Conservation (phyloP, 2,797 vertebrate species). For the Otolemur crassicaudatus region DNA sequence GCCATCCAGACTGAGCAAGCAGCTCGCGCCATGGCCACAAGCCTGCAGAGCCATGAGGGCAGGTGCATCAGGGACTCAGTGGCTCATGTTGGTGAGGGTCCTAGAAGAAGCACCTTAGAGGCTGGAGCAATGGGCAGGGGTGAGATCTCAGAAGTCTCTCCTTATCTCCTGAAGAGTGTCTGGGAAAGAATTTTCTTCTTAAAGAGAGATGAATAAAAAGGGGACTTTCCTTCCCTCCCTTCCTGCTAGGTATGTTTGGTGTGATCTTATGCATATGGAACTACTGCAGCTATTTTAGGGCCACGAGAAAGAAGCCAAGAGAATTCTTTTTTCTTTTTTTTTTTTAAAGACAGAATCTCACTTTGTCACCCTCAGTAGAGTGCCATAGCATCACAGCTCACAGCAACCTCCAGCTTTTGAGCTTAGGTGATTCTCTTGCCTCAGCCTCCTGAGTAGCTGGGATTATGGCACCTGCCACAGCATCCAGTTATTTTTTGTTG, state of each 20-base stretch:
- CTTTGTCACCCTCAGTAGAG: too few species aligned
- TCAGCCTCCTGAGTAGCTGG: too few species aligned
- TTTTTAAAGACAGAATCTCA: too few species aligned
- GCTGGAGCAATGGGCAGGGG: too few species aligned
- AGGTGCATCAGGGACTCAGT: background rate
- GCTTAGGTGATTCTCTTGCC: too few species aligned
- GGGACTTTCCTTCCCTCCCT: background rate
- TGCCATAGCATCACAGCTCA: too few species aligned
- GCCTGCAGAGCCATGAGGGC: background rate
- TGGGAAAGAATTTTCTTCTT: background rate
- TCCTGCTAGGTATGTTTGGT: background rate
- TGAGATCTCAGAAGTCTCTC: background rate
- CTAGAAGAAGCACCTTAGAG: background rate
- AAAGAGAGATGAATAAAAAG: background rate
- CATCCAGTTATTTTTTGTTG: too few species aligned
- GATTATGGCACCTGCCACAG: too few species aligned
- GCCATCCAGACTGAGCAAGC: background rate
- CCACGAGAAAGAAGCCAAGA: background rate
- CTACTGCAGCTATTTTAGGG: background rate
- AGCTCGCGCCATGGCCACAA: background rate
- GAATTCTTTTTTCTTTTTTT: too few species aligned
- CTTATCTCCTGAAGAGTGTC: background rate
- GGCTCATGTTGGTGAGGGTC: background rate
- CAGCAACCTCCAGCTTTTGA: too few species aligned
- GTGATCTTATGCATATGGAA: background rate